Evolutionary conservation across 2,888 invertebrate genomes (phyloP).

Genomic region (Luffia ferchaultella): DNA sequence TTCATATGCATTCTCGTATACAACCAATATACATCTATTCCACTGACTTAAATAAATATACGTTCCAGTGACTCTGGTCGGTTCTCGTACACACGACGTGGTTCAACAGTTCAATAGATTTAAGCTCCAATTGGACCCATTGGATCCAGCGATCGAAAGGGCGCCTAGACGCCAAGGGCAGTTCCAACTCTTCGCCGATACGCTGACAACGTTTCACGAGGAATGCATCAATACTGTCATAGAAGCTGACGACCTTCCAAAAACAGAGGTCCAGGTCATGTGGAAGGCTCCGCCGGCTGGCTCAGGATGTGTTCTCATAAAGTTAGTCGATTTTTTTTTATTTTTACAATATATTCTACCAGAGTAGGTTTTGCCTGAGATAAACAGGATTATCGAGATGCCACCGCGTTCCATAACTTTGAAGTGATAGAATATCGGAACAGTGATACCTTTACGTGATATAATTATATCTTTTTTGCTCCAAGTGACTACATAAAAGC

Average conservation of each 20-base stretch:
- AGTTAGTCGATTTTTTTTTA: constrained; percentile 63
- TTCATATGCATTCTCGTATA: no score
- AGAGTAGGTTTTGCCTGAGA: not conserved
- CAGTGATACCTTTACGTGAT: no score
- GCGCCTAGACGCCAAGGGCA: constrained; percentile 41
- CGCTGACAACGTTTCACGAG: constrained; percentile 75
- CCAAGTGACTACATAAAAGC: no score
- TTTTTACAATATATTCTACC: not conserved
- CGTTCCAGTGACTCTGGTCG: constrained; percentile 73
- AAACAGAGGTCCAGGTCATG: constrained; percentile 85
- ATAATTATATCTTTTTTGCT: no score
- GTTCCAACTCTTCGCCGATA: constrained; percentile 64
- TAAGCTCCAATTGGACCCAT: constrained; percentile 76
- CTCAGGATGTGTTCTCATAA: constrained; percentile 87
- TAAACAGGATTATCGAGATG: no score
- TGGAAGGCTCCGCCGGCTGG: constrained; percentile 90
- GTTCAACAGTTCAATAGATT: constrained; percentile 83
- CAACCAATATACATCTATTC: no score
- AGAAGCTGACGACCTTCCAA: constrained; percentile 80
- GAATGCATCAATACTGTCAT: constrained; percentile 86
- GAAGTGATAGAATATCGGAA: no score
- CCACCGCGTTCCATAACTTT: no score
- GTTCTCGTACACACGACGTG: constrained; percentile 70
- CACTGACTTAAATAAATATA: no score
- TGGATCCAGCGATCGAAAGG: constrained; percentile 44